Evolutionary conservation across 2,888 invertebrate species (phyloP).

Genomic region (Drosophila barbarae): DNA sequence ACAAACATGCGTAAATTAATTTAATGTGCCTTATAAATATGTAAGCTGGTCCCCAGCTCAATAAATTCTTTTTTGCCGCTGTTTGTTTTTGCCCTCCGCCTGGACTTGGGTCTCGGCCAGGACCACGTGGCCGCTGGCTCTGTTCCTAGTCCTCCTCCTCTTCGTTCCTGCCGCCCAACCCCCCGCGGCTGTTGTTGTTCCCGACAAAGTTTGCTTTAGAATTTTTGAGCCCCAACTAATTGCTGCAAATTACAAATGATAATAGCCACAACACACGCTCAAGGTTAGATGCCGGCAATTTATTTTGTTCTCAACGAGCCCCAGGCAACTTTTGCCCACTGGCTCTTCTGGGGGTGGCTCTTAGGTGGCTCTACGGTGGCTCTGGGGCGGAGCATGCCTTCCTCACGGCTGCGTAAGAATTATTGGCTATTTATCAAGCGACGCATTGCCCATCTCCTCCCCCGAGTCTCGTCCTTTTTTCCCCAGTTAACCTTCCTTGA

Average conservation of each 20-base stretch:
- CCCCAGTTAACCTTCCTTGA: constrained; percentile 36
- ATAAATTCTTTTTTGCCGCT: constrained; percentile 58
- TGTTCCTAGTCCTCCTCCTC: constrained; percentile 25
- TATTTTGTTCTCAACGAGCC: constrained; percentile 65
- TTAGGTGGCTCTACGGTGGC: constrained; percentile 19
- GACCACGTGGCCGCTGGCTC: constrained; percentile 55
- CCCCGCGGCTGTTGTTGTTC: constrained; percentile 41
- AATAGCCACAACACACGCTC: constrained; percentile 76
- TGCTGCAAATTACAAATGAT: constrained; percentile 75
- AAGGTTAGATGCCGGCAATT: constrained; percentile 65
- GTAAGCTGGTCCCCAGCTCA: constrained; percentile 62
- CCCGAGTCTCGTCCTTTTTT: constrained; percentile 8
- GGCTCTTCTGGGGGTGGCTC: constrained; percentile 7
- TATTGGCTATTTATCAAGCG: constrained; percentile 75
- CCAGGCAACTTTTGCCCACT: not conserved
- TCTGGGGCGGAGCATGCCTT: constrained; percentile 6
- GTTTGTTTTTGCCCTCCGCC: constrained; percentile 40
- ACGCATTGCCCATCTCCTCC: constrained; percentile 48
- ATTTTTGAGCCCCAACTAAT: constrained; percentile 75
- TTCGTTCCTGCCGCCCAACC: not conserved
- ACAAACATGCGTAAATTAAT: constrained; percentile 74
- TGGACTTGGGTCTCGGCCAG: constrained; percentile 28
- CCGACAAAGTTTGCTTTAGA: constrained; percentile 72
- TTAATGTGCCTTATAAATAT: constrained; percentile 74
- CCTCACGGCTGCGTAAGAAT: constrained; percentile 59